Base-by-base conservation (phyloP, 2,113 vertebrate genomes). In the Larimichthys crocea region DNA sequence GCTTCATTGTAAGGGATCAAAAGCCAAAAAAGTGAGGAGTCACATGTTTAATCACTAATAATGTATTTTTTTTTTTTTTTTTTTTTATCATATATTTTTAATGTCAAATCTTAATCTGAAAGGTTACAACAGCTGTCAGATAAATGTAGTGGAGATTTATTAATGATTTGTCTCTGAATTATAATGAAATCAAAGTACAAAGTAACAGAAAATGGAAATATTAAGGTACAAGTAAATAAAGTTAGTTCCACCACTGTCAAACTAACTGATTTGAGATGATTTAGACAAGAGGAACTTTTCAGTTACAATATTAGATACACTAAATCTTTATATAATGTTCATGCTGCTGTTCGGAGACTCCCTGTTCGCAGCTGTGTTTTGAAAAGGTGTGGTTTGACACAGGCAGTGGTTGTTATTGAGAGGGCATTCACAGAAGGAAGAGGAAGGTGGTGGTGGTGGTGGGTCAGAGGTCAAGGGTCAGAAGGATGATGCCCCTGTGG, bases 381-480 rank as follows among this genome's bases (percentile, higher is more conserved):
- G 40, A 83, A 92, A 93, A 93, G 92, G 88, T 87, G 88, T 62
- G 86, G 89, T 81, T 82, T 68, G 77, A 91, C 89, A 76, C 44
- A 46, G 72, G 62, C 88, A 90, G 84, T 24, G 52, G 81, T 76
- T 89, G 89, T 92, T 93, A 92, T 87, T 93, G 88, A 91, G 82
- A 92, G 90, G 89, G 89, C 91, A 91, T 93, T 94, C 91, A 87
- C 73, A 90, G 89, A 87, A 89, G 90, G 74, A 91, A 91, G 83
- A 92, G 82, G 86, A 92, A 89, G 83, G 78, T 67, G 71, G 78
- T 40, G 60, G 22, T 12, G 42, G 57, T 40, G 35, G 35, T 40
- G 46, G 70, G 83, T 85, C 78, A 90, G 74, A 88, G 85, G 83
- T 88, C 83, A 86, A 81, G 74, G 87, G 88, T 93, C 87, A 90